These are phyloP conservation scores for Isichthys henryi DNA, from an alignment of 2,113 vertebrate genomes.

Conservation along the genomic window DNA sequence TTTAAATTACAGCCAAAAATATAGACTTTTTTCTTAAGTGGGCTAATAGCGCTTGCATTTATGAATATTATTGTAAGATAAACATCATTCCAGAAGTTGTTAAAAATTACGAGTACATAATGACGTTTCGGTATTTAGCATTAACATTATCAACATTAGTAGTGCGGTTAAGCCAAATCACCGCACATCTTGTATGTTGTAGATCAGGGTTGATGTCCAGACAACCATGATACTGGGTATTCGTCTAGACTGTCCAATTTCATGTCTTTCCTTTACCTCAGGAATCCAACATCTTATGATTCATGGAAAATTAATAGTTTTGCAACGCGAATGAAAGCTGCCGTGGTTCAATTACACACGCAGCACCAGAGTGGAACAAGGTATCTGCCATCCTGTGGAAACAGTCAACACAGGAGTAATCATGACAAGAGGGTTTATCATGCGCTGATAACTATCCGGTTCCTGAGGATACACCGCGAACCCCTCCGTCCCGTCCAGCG, in stretches of 20 bases:
- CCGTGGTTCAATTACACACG: not conserved
- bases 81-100: not conserved
- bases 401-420: not conserved
- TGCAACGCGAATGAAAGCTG: not conserved
- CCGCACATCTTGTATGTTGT: not conserved
- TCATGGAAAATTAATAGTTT: not conserved
- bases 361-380: not conserved
- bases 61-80: not conserved
- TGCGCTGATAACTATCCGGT: not conserved
- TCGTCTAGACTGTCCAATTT: not conserved
- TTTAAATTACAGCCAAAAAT: not conserved
- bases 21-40: not conserved
- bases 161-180: not conserved
- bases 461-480: not conserved
- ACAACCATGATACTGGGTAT: not conserved
- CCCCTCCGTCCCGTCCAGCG: not conserved
- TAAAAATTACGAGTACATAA: not conserved
- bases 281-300: not conserved
- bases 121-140: not conserved
- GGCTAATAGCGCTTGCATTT: not conserved
- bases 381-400: not conserved
- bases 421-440: not conserved
- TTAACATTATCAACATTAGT: not conserved
- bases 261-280: not conserved
- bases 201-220: not conserved